phyloP scores from a whole-genome alignment of 2,888 invertebrate species.

The Salpingus planirostris region DNA sequence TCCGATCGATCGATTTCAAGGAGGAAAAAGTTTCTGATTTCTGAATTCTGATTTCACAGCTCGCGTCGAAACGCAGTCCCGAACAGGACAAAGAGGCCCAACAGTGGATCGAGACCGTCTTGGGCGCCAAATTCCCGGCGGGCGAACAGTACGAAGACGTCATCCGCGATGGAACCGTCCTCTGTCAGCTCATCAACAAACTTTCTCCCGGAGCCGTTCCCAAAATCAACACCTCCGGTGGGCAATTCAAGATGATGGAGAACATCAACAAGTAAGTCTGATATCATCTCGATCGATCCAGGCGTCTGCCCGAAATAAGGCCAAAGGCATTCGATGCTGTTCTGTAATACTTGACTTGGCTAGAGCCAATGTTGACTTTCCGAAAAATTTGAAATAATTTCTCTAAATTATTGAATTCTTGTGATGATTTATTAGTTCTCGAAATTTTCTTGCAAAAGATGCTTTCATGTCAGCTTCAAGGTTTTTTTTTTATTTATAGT shows the following conservation, averaged over 20 bases:
- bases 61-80: conserved; percentile 74
- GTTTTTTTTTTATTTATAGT: no score
- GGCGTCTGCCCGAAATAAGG: no score
- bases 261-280: conserved; percentile 89
- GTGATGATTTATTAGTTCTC: no score
- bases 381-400: conserved; percentile 1
- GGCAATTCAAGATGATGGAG: conserved; percentile 99
- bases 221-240: conserved; percentile 89
- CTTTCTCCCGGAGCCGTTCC: conserved; percentile 77
- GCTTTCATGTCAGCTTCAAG: no score
- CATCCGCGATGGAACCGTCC: conserved; percentile 82
- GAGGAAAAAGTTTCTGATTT: no score
- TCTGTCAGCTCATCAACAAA: conserved; percentile 93
- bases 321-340: no score
- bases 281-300: no score
- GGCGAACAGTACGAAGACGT: conserved; percentile 79
- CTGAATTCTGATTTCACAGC: no score
- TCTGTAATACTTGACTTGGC: no score
- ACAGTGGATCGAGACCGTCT: conserved; percentile 82
- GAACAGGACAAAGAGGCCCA: conserved; percentile 81
- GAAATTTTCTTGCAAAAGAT: no score
- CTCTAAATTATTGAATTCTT: conserved; percentile 1
- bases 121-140: conserved; percentile 81
- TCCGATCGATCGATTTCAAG: no score
- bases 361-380: no score